Percentiles rank a stretch among this genome's conserved stretches.
Conservation (phyloP, 2,888 invertebrate species). For the Cyrtodaria siliqua region DNA sequence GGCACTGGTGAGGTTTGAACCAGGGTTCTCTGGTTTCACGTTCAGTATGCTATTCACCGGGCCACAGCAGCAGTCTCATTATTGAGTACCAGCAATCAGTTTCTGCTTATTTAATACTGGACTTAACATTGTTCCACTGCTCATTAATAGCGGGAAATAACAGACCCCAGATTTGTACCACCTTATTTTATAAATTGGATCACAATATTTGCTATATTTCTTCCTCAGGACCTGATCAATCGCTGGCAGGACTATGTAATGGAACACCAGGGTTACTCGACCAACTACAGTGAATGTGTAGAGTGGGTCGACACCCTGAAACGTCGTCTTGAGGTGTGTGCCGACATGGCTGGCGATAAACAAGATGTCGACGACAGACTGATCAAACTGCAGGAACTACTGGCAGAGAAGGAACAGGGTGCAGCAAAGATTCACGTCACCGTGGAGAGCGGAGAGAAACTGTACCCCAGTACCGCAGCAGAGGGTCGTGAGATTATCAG, state of each 20-base stretch:
- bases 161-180: too few relatives aligned
- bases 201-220: too few relatives aligned
- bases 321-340: conserved; percentile 76
- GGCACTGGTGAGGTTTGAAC: too few relatives aligned
- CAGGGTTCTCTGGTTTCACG: too few relatives aligned
- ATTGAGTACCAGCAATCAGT: too few relatives aligned
- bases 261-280: conserved; percentile 76
- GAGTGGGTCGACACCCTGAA: conserved; percentile 78
- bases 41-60: too few relatives aligned
- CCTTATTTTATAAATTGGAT: too few relatives aligned
- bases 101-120: too few relatives aligned
- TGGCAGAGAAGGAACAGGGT: conserved; percentile 92
- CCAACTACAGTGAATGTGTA: conserved; percentile 70
- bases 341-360: conserved; percentile 91
- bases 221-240: conserved; percentile 77
- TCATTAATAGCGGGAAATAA: too few relatives aligned
- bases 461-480: conserved; percentile 93
- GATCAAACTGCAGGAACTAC: conserved; percentile 88
- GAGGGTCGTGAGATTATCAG: conserved; percentile 95
- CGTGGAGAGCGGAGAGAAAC: conserved; percentile 94
- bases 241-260: conserved; percentile 75
- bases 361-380: conserved; percentile 89
- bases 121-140: too few relatives aligned
- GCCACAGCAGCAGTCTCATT: too few relatives aligned
- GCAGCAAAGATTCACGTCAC: conserved; percentile 93